Evolutionary conservation across 1,140 invertebrate species (phyloP), one percentile per base, ranked within the genome.

Genomic region (Matsumurasca onukii): DNA sequence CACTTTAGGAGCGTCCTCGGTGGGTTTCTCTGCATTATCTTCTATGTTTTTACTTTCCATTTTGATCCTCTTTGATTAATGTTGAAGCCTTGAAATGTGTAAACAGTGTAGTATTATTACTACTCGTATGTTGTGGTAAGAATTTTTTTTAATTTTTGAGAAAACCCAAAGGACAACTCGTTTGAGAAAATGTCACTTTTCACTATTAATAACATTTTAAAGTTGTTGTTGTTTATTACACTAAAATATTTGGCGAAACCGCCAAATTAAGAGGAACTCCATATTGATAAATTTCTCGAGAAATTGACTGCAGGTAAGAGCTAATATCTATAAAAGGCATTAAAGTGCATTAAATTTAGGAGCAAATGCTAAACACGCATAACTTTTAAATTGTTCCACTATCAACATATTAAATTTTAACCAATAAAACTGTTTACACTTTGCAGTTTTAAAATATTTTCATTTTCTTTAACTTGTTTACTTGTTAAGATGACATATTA

Each of bases 241-340:
- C n/a, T n/a, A 63, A 3, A 39, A 67, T 0, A 57, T 31, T 39
- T 45, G 52, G 70, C 30, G 66, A 66, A 55, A 70, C 68, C 24
- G 66, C 25, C 29, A 67, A 22, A 66, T 66, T 51, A 24, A 12
- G 9, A n/a, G 61, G 51, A 30, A 34, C 30, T 1, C 27, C 52
- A 27, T 61, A 68, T 48, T 82, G 77, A n/a, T 80, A 76, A 45
- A 81, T 82, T 67, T 84, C 80, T 84, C 85, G 89, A 15, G 85
- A 79, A 81, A 87, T 83, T 24, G 85, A 69, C n/a, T n/a, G n/a
- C 17, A 82, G 77, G 48, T 82, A 82, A 1, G 86, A 84, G 67
- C 80, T 82, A 3, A 85, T 69, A 0, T 80, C 78, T 1, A 91
- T 83, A 1, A 86, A 80, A 0, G 88, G n/a, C n/a, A n/a, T n/a